These are phyloP conservation scores for Eueides isabella DNA, from an alignment of 1,140 invertebrate genomes.

Conservation along the genomic window DNA sequence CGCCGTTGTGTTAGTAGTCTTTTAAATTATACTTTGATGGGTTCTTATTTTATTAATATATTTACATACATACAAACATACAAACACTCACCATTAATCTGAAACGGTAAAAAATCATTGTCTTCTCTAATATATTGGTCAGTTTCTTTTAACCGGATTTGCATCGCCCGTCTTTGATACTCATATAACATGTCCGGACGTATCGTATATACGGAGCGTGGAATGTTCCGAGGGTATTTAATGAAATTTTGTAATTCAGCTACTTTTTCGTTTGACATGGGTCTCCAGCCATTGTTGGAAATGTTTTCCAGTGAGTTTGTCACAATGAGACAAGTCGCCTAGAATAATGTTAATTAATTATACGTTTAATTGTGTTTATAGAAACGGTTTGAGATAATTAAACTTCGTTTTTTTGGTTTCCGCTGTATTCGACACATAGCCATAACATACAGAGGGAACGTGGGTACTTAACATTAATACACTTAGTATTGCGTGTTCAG, in stretches of 20 bases:
- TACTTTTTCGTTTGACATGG: conserved; percentile 46
- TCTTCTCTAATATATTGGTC: background rate
- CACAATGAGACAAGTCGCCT: conserved; percentile 34
- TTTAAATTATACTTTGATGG: too few species aligned
- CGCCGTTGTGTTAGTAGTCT: too few species aligned
- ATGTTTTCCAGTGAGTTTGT: conserved; percentile 32
- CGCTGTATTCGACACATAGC: too few species aligned
- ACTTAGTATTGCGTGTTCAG: too few species aligned
- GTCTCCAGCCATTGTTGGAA: conserved; percentile 53
- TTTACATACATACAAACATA: background rate
- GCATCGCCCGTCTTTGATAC: conserved; percentile 1
- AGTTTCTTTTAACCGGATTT: background rate
- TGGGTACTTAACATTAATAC: too few species aligned
- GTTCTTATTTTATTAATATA: too few species aligned
- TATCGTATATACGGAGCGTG: background rate
- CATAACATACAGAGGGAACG: too few species aligned
- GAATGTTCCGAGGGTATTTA: conserved; percentile 7
- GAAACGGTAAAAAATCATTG: background rate
- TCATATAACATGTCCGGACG: background rate
- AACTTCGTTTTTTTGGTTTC: background rate
- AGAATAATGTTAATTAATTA: conserved; percentile 36
- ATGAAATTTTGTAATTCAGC: conserved; percentile 40
- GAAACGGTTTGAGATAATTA: background rate
- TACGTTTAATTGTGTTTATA: conserved; percentile 8
- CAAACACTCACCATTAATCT: background rate